phyloP scores from a whole-genome alignment of 1,140 invertebrate genomes.

The Lordiphosa clarofinis region DNA sequence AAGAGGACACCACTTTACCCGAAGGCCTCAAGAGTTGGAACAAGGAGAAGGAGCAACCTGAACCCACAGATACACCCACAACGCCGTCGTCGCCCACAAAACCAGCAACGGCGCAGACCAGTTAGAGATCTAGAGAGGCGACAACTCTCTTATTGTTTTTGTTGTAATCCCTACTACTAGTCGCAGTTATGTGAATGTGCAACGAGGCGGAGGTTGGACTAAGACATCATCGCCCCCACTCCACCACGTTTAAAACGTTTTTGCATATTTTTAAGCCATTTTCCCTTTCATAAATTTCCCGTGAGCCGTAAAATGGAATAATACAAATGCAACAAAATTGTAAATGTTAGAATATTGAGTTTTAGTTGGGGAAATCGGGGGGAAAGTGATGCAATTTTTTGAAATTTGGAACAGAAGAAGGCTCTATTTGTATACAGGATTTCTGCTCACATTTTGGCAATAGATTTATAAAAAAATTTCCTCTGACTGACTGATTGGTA shows the following conservation, averaged over 20 bases:
- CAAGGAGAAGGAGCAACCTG: constrained; percentile 81
- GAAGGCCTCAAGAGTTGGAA: constrained; percentile 99
- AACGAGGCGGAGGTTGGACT: constrained; percentile 8
- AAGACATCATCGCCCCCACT: neutral
- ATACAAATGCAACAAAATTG: constrained; percentile 28
- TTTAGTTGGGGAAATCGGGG: neutral
- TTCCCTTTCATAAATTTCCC: constrained; percentile 38
- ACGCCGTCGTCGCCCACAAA: constrained; percentile 55
- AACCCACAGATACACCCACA: constrained; percentile 34
- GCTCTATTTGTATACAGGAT: too few relatives aligned
- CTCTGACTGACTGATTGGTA: too few relatives aligned
- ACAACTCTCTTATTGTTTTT: constrained; percentile 25
- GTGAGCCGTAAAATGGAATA: constrained; percentile 36
- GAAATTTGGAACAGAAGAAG: too few relatives aligned
- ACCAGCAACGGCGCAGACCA: constrained; percentile 47
- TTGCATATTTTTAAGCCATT: constrained; percentile 44
- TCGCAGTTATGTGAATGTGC: constrained; percentile 18
- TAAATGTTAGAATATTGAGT: neutral
- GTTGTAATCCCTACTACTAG: constrained; percentile 12
- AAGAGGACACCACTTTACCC: constrained; percentile 96
- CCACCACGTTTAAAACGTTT: constrained; percentile 14
- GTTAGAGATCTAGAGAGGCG: constrained; percentile 20
- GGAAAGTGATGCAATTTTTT: too few relatives aligned
- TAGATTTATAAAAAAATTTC: too few relatives aligned
- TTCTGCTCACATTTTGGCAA: too few relatives aligned